These are phyloP conservation scores for Panagrolaimus sp. DNA, from an alignment of 1,140 invertebrate genomes.

Conservation along the genomic window DNA sequence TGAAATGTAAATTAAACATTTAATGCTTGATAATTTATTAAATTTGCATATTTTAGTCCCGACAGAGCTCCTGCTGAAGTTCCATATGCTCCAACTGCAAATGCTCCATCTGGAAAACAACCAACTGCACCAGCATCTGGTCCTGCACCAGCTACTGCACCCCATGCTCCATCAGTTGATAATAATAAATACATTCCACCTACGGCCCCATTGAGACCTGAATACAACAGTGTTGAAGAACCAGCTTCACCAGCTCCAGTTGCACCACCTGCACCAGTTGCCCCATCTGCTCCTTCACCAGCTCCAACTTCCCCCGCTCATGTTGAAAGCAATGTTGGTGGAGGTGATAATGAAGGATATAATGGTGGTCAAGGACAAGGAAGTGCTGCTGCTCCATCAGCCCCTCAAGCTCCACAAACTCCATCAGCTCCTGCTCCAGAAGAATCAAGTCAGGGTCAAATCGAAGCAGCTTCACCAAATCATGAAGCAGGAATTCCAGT, in stretches of 20 bases:
- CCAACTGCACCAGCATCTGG: neutral
- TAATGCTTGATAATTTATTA: neutral
- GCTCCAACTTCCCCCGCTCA: constrained; percentile 17
- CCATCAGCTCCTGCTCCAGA: neutral
- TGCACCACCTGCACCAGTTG: neutral
- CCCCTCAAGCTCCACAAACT: neutral
- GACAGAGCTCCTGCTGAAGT: neutral
- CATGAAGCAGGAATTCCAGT: neutral
- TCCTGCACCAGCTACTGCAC: neutral
- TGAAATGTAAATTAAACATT: neutral
- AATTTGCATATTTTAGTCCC: constrained; percentile 9
- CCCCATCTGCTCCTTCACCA: constrained; percentile 20
- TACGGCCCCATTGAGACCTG: too few relatives aligned
- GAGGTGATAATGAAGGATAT: neutral
- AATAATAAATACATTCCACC: too few relatives aligned
- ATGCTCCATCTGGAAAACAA: neutral
- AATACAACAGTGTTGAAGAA: too few relatives aligned
- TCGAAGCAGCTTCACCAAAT: neutral
- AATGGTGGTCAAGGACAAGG: neutral
- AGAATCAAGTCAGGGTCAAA: neutral
- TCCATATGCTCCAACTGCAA: neutral
- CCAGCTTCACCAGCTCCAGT: neutral
- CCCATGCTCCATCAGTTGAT: neutral
- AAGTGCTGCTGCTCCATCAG: constrained; percentile 21
- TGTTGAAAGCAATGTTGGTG: neutral